Evolutionary conservation across 2,113 vertebrate genomes (phyloP).

Genomic region (Melanerpes aurifrons): DNA sequence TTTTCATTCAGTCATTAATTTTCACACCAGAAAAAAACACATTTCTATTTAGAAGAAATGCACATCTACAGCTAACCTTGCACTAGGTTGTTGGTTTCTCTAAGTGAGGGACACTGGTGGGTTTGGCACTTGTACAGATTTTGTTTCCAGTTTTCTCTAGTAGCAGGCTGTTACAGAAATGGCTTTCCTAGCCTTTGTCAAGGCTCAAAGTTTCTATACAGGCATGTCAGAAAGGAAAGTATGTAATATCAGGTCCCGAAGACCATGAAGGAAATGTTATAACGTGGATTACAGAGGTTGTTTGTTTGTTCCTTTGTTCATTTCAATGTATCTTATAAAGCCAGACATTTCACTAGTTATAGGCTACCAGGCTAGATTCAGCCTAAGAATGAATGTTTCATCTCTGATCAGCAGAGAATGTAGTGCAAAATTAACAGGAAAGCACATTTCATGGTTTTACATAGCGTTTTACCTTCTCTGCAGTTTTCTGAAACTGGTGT

Average conservation of each 20-base stretch:
- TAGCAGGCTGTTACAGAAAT: neutral
- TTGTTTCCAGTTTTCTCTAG: neutral
- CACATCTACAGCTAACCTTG: neutral
- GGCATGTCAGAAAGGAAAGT: neutral
- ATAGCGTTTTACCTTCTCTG: neutral
- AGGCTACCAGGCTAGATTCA: neutral
- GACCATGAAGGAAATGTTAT: neutral
- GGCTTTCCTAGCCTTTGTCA: neutral
- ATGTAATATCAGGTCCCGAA: neutral
- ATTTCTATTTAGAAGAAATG: neutral
- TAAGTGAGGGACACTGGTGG: neutral
- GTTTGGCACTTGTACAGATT: neutral
- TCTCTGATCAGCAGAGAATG: neutral
- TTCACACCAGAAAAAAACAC: neutral
- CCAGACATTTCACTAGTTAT: neutral
- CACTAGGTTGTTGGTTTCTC: neutral
- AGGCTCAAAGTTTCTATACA: neutral
- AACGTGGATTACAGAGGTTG: neutral
- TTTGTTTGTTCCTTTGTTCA: neutral
- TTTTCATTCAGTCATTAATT: neutral
- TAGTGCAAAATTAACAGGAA: neutral
- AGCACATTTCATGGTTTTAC: neutral
- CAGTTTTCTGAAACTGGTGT: neutral
- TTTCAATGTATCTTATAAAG: neutral
- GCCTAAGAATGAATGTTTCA: neutral